Base-by-base conservation (phyloP, 2,113 vertebrate species). In the Myotis davidii region DNA sequence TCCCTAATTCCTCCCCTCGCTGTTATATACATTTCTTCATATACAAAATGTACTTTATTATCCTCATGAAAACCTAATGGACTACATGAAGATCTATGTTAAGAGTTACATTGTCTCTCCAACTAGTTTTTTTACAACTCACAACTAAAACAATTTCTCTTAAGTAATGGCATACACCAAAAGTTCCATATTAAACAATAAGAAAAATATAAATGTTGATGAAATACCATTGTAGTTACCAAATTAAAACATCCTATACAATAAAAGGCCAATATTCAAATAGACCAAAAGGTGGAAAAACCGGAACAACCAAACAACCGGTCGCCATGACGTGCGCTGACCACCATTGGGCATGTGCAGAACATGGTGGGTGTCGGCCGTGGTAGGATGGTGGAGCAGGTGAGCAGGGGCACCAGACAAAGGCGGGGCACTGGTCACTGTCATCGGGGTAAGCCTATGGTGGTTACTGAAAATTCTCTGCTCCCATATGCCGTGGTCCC, bases 1-100 rank as follows among this genome's bases (percentile, higher is more conserved):
- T 37, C 48, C 21, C 32, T 45, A 59, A 69, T 32, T 91, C 48
- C 64, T 89, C 70, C 37, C 6, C 25, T 96, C 37, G 77, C 54
- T 85, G 13, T 74, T 92, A 69, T 10, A 85, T 61, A 16, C 59
- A 82, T 69, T 89, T 94, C 65, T 94, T 82, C 70, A 88, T 12
- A 29, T 50, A 72, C 37, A 88, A 81, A 96, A 88, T 79, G 25
- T 3, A 61, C 39, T 84, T 45, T 77, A 70, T 45, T 82, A 86
- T 67, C 12, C 13, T 86, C 72, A 83, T 79, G 23, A 97, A 86
- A 92, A 93, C 54, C 85, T 85, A 76, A 79, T 8, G 64, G 25
- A 78, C 23, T 74, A 78, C 65, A 91, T 67, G 85, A 83, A 96
- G 69, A 70, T 84, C 42, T 81, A n/a, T 45, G 50, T 56, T 87